Base-by-base conservation (phyloP, 2,113 vertebrate species). In the Gymnocephalus cernua region DNA sequence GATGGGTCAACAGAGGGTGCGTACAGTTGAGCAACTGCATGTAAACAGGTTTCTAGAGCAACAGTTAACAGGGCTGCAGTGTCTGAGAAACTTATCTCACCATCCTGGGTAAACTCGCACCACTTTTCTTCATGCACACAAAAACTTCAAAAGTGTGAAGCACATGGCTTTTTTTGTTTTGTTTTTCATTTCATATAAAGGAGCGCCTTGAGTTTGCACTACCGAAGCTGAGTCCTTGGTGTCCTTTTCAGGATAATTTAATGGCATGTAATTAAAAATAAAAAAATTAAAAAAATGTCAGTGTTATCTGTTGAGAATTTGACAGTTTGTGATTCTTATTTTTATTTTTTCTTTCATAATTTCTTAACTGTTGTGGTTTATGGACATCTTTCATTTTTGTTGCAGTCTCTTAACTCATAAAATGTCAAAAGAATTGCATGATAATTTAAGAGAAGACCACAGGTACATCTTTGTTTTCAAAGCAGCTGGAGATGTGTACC, bases 361-460 rank as follows among this genome's bases (percentile, higher is more conserved):
- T 93, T 92, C 73, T 81, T 88, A 87, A 92, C 85, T 89, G 79
- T 93, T 89, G 92, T 94, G 90, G 80, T 92, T 89, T 80, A 79
- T 88, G 81, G 74, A 82, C 78, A 86, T 87, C 48, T 90, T 88
- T 69, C 25, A 15, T 62, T 85, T 89, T 76, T 73, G 86, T 92
- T 90, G 82, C 80, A 61, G 74, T 84, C 89, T 94, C 88, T 93
- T 84, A 83, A 87, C 86, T 86, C 85, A 91, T 91, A 91, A 89
- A 90, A 89, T 80, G 82, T 90, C 84, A 91, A 93, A 94, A 94
- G 80, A 94, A 92, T 83, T 88, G 93, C 93, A 94, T 94, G 93
- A 88, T 87, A 78, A 92, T 83, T 83, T 82, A 88, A 89, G 89
- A 90, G 89, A 90, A 88, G 83, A 85, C 82, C 85, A 90, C 90